Evolutionary conservation across 1,140 invertebrate genomes (phyloP).

Genomic region (Calliopsis andreniformis): DNA sequence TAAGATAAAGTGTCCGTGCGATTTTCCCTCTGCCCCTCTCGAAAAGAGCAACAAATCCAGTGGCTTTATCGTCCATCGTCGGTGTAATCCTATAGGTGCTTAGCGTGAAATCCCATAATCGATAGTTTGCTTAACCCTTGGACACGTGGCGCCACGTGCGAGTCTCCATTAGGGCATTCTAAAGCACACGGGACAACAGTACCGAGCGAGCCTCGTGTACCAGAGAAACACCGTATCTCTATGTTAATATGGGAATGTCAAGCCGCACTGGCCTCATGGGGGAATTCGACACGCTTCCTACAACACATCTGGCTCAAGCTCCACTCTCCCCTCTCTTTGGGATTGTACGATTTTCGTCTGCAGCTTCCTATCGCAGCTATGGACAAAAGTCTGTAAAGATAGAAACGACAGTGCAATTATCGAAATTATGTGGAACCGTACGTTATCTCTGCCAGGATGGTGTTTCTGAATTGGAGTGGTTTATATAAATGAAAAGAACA

Average conservation of each 20-base stretch:
- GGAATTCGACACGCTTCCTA: conserved; percentile 77
- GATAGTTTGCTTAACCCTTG: conserved; percentile 81
- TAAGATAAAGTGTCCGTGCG: conserved; percentile 9
- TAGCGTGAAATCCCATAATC: conserved; percentile 81
- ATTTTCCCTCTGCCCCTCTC: conserved; percentile 32
- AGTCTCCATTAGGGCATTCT: conserved; percentile 73
- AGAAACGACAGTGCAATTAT: conserved; percentile 30
- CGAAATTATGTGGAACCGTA: conserved; percentile 44
- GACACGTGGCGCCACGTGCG: conserved; percentile 80
- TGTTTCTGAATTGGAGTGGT: conserved; percentile 1
- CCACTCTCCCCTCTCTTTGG: not conserved
- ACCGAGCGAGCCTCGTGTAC: conserved; percentile 45
- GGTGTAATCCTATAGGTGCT: conserved; percentile 80
- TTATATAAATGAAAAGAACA: conserved; percentile 15
- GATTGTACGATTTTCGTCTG: conserved; percentile 3
- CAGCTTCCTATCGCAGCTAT: conserved; percentile 15
- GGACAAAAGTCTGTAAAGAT: conserved; percentile 14
- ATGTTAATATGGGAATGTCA: conserved; percentile 80
- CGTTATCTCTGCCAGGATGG: conserved; percentile 16
- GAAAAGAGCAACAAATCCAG: conserved; percentile 81
- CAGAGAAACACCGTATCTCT: conserved; percentile 75
- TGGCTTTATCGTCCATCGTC: conserved; percentile 78
- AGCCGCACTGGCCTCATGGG: conserved; percentile 68
- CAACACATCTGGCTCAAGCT: conserved; percentile 63
- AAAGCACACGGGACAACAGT: conserved; percentile 46